phyloP scores from a whole-genome alignment of 2,888 invertebrate genomes.

The Trisateles emortualis region DNA sequence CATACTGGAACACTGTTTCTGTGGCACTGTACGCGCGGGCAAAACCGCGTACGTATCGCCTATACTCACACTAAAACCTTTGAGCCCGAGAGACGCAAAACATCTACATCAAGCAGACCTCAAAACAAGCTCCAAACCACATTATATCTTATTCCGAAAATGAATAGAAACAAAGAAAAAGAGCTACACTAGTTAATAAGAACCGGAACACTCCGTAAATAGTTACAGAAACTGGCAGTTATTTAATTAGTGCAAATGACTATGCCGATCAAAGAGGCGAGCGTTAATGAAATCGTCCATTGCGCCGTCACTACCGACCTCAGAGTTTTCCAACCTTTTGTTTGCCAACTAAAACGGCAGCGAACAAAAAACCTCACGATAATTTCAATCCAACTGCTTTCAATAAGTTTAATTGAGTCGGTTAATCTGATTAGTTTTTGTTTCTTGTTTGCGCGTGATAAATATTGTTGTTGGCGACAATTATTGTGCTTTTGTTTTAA shows the following conservation, averaged over 20 bases:
- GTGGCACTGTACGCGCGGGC: too few relatives aligned
- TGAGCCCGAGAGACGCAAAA: not conserved
- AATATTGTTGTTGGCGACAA: slow-evolving; percentile 9
- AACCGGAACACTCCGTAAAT: slow-evolving; percentile 24
- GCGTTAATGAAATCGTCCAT: slow-evolving; percentile 37
- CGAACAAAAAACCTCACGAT: slow-evolving; percentile 30
- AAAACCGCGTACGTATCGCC: too few relatives aligned
- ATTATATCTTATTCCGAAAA: not conserved
- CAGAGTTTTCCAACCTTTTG: slow-evolving; percentile 32
- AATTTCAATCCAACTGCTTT: slow-evolving; percentile 32
- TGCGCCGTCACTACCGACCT: slow-evolving; percentile 21
- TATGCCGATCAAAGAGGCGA: slow-evolving; percentile 42
- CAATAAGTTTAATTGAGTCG: slow-evolving; percentile 30
- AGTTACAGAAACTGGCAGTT: slow-evolving; percentile 45
- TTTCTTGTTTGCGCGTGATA: slow-evolving; percentile 10
- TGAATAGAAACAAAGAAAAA: slow-evolving; percentile 9
- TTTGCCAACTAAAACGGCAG: slow-evolving; percentile 37
- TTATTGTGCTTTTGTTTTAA: not conserved
- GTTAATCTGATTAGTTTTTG: slow-evolving; percentile 32
- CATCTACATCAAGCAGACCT: not conserved
- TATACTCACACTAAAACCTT: too few relatives aligned
- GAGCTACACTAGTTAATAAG: slow-evolving; percentile 25
- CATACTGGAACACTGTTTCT: too few relatives aligned
- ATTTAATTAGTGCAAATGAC: slow-evolving; percentile 51
- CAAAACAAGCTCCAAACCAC: slow-evolving; percentile 1